These are phyloP conservation scores for Apeltes quadracus DNA, from an alignment of 2,113 vertebrate genomes.

Conservation along the genomic window DNA sequence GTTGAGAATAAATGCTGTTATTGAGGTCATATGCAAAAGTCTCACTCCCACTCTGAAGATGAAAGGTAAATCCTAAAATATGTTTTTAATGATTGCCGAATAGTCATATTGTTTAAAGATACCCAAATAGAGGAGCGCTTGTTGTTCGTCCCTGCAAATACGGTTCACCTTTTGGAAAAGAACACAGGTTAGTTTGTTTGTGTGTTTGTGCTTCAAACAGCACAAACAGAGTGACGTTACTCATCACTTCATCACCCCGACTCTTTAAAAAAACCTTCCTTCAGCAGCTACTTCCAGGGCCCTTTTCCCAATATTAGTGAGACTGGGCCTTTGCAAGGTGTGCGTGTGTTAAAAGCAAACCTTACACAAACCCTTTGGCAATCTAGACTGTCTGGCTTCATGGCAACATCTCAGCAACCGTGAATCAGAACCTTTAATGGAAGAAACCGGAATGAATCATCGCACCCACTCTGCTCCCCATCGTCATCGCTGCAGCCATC, in stretches of 20 bases:
- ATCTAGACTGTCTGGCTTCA: conserved; percentile 32
- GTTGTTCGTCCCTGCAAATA: background rate
- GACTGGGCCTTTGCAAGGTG: background rate
- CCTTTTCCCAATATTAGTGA: conserved; percentile 4
- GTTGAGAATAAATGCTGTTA: conserved; percentile 39
- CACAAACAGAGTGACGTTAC: conserved; percentile 1
- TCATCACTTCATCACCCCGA: background rate
- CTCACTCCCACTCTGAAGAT: conserved; percentile 27
- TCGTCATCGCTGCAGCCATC: conserved; percentile 30
- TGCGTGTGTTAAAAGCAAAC: conserved; percentile 16
- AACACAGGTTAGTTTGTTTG: background rate
- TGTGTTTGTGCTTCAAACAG: conserved; percentile 2
- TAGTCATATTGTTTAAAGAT: conserved; percentile 32
- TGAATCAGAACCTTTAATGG: conserved; percentile 40
- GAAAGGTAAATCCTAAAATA: conserved; percentile 27
- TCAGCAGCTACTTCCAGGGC: background rate
- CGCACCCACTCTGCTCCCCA: conserved; percentile 33
- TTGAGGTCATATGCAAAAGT: conserved; percentile 63
- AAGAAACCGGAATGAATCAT: conserved; percentile 33
- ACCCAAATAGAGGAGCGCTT: background rate
- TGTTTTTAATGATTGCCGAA: conserved; percentile 22
- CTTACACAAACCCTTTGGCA: conserved; percentile 14
- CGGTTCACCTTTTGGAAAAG: background rate
- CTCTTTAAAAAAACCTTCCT: conserved; percentile 1
- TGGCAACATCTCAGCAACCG: conserved; percentile 23